Evolutionary conservation across 2,888 invertebrate genomes (phyloP), one percentile per base, ranked within the genome.

Genomic region (Chrysolina oricalcia): DNA sequence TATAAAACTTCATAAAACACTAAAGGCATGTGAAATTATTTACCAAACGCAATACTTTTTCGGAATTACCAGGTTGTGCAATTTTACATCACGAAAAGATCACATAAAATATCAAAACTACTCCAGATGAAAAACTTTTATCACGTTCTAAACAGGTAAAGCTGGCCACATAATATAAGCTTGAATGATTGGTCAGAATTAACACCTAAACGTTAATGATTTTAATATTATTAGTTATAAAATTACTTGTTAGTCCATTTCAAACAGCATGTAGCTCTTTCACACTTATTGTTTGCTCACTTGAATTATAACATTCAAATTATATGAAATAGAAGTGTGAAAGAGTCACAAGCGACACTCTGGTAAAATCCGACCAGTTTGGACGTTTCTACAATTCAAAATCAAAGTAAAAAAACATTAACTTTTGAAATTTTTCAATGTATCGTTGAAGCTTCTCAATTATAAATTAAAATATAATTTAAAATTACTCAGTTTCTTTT

Each of bases 1-100:
- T 83, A 83, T 77, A 84, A 84, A 84, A 83, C 81, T 81, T 82
- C 79, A 73, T 77, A 78, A 79, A 75, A 81, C 79, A 79, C 72
- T 77, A 76, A 76, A 65, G 40, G 70, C 75, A 48, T 75, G 77
- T 75, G 64, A 76, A 78, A 75, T 75, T 78, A 79, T 80, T 48
- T 69, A 70, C 76, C 73, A 76, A 74, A 77, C 67, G 73, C 73
- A 76, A 76, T 74, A 79, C 78, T 79, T 78, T 78, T 73, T 78
- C 79, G 80, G 79, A 81, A 81, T 81, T 74, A 76, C 74, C 75
- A 76, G 76, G 74, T 74, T 62, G 71, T 70, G 80, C 76, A 76
- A 78, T 78, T 77, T 67, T 68, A 74, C 64, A 72, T 75, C 75
- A 75, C 72, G 65, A 71, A 43, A 67, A 75, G 59, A 72, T 69